Conservation (phyloP, 2,888 invertebrate genomes). For the Spodoptera exigua region DNA sequence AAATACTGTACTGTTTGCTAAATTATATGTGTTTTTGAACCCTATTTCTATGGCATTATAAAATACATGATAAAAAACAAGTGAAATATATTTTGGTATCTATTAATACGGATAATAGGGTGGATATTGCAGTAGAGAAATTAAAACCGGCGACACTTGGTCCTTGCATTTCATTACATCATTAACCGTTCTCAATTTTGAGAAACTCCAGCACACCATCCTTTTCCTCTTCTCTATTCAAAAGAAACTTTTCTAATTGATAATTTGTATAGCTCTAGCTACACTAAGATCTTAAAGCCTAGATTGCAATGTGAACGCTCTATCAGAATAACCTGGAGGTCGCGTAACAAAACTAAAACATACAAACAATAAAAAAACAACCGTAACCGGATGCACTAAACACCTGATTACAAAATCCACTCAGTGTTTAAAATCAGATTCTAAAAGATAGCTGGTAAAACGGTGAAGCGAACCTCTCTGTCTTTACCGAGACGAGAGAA, state of each 20-base stretch:
- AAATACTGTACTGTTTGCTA: background rate
- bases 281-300: too few relatives aligned
- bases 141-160: too few relatives aligned
- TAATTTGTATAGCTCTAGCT: too few relatives aligned
- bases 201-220: too few relatives aligned
- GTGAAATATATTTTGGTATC: background rate
- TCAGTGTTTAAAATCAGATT: slow-evolving; percentile 49
- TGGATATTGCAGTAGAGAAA: too few relatives aligned
- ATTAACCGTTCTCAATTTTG: too few relatives aligned
- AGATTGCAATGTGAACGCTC: too few relatives aligned
- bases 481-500: slow-evolving; percentile 37
- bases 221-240: too few relatives aligned
- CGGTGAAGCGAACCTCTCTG: slow-evolving; percentile 45
- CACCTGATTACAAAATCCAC: slow-evolving; percentile 54
- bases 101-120: too few relatives aligned
- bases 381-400: slow-evolving; percentile 51
- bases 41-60: slow-evolving; percentile 1
- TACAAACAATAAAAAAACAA: slow-evolving; percentile 35
- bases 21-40: background rate
- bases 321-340: slow-evolving; percentile 20
- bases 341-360: slow-evolving; percentile 32
- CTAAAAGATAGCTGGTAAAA: slow-evolving; percentile 48
- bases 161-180: too few relatives aligned
- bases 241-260: too few relatives aligned
- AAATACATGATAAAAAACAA: background rate